phyloP scores from a whole-genome alignment of 1,140 invertebrate species.

The Vanessa atalanta region DNA sequence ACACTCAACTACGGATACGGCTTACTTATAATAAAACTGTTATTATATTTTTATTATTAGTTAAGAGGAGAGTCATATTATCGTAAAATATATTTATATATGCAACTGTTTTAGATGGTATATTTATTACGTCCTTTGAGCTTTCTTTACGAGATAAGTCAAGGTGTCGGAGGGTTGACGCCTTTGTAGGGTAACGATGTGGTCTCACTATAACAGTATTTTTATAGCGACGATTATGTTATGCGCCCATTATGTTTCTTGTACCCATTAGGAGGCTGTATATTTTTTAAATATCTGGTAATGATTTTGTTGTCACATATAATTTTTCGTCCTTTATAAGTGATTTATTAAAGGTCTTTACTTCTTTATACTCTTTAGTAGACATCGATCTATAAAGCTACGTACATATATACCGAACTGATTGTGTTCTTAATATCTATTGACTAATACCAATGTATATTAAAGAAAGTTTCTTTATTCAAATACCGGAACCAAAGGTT shows the following conservation, averaged over 20 bases:
- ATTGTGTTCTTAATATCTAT: no score
- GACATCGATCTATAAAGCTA: no score
- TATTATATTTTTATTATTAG: no score
- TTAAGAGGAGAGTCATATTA: background rate
- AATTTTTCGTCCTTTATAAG: background rate
- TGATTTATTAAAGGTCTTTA: background rate
- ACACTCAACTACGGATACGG: no score
- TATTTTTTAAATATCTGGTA: background rate
- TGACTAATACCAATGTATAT: no score
- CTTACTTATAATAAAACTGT: no score
- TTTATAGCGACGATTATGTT: constrained; percentile 10
- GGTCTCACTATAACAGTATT: constrained; percentile 1
- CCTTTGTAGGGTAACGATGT: constrained; percentile 5
- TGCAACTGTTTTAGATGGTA: background rate
- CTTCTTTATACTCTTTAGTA: no score
- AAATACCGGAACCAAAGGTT: no score
- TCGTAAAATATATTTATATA: background rate
- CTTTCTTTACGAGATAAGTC: background rate
- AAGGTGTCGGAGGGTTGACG: constrained; percentile 7
- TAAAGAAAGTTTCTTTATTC: no score
- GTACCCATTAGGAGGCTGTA: background rate
- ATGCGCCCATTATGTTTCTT: constrained; percentile 4
- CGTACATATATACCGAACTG: no score
- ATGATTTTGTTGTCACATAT: background rate
- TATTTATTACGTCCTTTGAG: background rate